Percentiles rank a stretch among this genome's conserved stretches.
Evolutionary conservation across 2,888 invertebrate genomes (phyloP).

Genomic region (Tipula helvola): DNA sequence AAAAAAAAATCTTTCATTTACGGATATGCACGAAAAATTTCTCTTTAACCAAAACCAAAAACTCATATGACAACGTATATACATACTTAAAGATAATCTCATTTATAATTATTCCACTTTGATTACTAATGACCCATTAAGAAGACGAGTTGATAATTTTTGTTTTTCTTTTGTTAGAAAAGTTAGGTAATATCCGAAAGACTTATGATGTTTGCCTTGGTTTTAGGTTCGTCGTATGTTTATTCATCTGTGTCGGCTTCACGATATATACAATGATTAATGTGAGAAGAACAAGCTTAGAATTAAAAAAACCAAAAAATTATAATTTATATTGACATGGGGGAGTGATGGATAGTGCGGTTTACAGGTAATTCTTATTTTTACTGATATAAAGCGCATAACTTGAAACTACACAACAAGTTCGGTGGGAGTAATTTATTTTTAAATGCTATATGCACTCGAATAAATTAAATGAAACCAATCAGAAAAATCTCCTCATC

Average conservation of each 20-base stretch:
- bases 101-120: not conserved
- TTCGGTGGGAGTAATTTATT: not conserved
- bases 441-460: not conserved
- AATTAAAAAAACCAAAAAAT: not conserved
- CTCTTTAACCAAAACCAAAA: not conserved
- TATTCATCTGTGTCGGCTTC: not conserved
- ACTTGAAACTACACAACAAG: not conserved
- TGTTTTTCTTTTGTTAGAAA: not conserved
- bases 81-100: not conserved
- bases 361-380: not conserved
- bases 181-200: not conserved
- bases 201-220: not conserved
- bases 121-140: constrained; percentile 4
- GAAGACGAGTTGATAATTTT: not conserved
- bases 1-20: not conserved
- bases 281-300: not conserved
- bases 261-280: not conserved
- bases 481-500: not conserved
- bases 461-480: not conserved
- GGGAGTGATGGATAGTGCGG: not conserved
- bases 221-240: not conserved
- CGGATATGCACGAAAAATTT: not conserved
- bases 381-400: not conserved
- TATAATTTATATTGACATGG: not conserved
- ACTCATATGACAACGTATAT: not conserved